Percentiles rank a stretch among this genome's conserved stretches.
Conservation (phyloP, 2,888 invertebrate species). For the Malthinus seriepunctatus region DNA sequence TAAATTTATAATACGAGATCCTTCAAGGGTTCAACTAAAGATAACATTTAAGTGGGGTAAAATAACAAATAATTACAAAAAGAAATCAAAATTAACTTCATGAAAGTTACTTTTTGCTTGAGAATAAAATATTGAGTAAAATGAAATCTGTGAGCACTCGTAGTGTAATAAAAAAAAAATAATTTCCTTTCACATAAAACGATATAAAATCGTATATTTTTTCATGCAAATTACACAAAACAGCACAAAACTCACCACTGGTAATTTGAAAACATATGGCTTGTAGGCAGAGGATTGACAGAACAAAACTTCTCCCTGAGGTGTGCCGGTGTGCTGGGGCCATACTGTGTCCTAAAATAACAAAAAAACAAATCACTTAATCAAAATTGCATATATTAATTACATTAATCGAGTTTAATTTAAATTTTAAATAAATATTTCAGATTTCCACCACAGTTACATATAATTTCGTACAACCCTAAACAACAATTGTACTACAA, state of each 20-base stretch:
- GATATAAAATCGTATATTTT: neutral
- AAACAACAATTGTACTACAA: too few species aligned
- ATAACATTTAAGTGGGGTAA: too few species aligned
- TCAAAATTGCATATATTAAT: neutral
- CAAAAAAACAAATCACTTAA: too few species aligned
- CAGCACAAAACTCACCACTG: constrained; percentile 65
- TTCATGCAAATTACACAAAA: neutral
- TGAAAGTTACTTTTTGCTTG: too few species aligned
- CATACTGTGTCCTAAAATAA: constrained; percentile 75
- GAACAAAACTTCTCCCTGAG: constrained; percentile 79
- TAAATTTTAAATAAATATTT: neutral
- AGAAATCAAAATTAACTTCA: too few species aligned
- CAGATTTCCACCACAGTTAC: neutral
- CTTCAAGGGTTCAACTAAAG: too few species aligned
- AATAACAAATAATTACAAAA: too few species aligned
- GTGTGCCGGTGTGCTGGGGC: constrained; percentile 82
- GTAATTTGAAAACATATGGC: constrained; percentile 75
- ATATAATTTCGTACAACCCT: neutral
- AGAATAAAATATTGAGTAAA: too few species aligned
- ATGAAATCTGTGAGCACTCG: too few species aligned
- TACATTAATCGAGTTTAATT: neutral
- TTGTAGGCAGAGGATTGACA: constrained; percentile 75
- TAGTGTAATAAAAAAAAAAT: too few species aligned
- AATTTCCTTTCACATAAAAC: too few species aligned
- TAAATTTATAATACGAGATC: too few species aligned